A percentile compares a stretch with the other conserved stretches of the same genome.
Evolutionary conservation across 2,888 invertebrate genomes (phyloP).

Genomic region (Perithous albicinctus): DNA sequence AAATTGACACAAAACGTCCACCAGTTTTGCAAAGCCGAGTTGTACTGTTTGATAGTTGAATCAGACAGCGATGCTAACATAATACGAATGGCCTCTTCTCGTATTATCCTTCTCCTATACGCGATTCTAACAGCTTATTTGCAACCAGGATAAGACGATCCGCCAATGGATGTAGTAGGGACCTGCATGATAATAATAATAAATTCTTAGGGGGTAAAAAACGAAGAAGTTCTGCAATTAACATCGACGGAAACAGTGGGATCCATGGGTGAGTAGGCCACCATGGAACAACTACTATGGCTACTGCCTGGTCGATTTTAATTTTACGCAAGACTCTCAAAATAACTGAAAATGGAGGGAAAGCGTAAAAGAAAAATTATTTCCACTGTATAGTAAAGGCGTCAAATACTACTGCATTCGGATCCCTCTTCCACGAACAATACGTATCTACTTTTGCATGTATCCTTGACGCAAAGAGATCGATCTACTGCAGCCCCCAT

Average conservation of each 20-base stretch:
- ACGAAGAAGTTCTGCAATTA: not conserved
- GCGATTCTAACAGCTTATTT: too few relatives aligned
- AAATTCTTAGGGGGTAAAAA: slow-evolving; percentile 10
- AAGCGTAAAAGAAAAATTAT: slow-evolving; percentile 41
- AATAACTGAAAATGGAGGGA: slow-evolving; percentile 53
- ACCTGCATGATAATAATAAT: slow-evolving; percentile 52
- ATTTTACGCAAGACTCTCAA: slow-evolving; percentile 48
- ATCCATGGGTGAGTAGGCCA: slow-evolving; percentile 59
- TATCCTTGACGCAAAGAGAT: slow-evolving; percentile 72
- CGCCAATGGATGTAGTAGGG: slow-evolving; percentile 67
- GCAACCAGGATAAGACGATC: slow-evolving; percentile 74
- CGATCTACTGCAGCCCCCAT: slow-evolving; percentile 64
- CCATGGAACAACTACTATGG: slow-evolving; percentile 44
- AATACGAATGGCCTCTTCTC: too few relatives aligned
- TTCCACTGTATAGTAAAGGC: slow-evolving; percentile 72
- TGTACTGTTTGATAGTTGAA: too few relatives aligned
- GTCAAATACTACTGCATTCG: slow-evolving; percentile 69
- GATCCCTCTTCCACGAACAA: slow-evolving; percentile 73
- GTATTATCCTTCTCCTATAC: too few relatives aligned
- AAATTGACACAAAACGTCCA: too few relatives aligned
- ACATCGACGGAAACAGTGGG: slow-evolving; percentile 36
- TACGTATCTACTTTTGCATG: slow-evolving; percentile 73
- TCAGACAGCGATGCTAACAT: too few relatives aligned
- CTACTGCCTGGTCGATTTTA: slow-evolving; percentile 32
- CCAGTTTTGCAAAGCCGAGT: too few relatives aligned